Base-by-base conservation (phyloP, 2,888 invertebrate species). In the Caenorhabditis becei region DNA sequence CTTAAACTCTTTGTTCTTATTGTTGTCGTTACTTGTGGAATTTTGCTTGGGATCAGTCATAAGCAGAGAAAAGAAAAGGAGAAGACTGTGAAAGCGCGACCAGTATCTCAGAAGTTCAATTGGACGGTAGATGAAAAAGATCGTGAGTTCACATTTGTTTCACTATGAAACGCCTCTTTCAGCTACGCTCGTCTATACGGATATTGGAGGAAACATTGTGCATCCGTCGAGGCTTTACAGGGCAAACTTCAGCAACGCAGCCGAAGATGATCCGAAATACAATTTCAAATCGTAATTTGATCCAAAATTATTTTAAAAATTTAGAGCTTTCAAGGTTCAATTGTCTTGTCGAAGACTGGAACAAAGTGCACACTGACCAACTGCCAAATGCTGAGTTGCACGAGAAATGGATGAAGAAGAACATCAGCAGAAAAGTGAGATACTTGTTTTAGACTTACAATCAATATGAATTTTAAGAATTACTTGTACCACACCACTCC, bases 401-500 rank as follows among this genome's bases (percentile, higher is more conserved):
- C 26, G n/a, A 44, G 7, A 35, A 61, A 26, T 70, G 70, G 70
- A 18, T 70, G n/a, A 37, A 26, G 20, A 53, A 20, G 11, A 53
- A 61, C 41, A 53, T 53, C 8, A 70, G 61, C 41, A 47, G 37
- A 47, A 44, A 28, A 14, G 67, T 67, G 10, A 59, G 67, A 5
- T 20, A n/a, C n/a, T 26, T 24, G 8, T 37, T 65, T 18, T 24
- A 14, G 24, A 44, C 23, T 24, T n/a, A 20, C 26, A 0, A 62
- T 44, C 1, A 5, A 8, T 28, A 2, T 16, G 11, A 11, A 16
- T 23, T 62, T 71, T 35, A 56, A 69, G 69, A 32, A 69, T 11
- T 53, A 70, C 16, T 61, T 70, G 32, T 70, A 53, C 41, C 70
- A 70, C 53, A 61, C 51, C 14, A 26, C 70, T 18, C 70, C 70